phyloP scores from a whole-genome alignment of 2,888 invertebrate genomes.

The Drosophila ezoana region DNA sequence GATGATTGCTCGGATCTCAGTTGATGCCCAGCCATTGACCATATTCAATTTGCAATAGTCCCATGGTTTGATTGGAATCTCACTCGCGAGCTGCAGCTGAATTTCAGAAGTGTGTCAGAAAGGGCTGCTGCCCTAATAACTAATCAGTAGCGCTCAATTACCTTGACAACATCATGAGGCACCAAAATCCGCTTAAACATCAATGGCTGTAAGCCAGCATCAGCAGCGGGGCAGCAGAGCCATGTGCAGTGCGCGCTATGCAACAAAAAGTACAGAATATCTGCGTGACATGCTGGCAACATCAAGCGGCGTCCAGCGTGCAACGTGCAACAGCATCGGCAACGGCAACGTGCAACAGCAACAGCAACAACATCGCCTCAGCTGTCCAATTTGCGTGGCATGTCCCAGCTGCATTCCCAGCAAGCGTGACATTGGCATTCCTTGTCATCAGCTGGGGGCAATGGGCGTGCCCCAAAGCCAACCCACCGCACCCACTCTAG shows the following conservation, averaged over 20 bases:
- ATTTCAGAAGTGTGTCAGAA: too few relatives aligned
- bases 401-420: conserved; percentile 28
- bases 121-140: conserved; percentile 9
- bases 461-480: background rate
- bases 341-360: conserved; percentile 1
- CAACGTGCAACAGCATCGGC: conserved; percentile 15
- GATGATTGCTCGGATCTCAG: too few relatives aligned
- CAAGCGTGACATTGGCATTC: conserved; percentile 68
- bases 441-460: conserved; percentile 41
- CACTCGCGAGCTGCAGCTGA: too few relatives aligned
- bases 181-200: conserved; percentile 56
- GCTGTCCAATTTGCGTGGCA: conserved; percentile 34
- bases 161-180: conserved; percentile 45
- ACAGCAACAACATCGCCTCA: conserved; percentile 19
- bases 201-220: conserved; percentile 16
- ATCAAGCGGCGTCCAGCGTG: background rate
- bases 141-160: conserved; percentile 49
- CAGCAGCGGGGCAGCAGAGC: background rate
- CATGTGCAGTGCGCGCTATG: background rate
- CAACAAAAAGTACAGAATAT: background rate
- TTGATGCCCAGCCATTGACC: too few relatives aligned
- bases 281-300: too few relatives aligned
- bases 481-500: background rate
- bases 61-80: too few relatives aligned
- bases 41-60: too few relatives aligned